Percentiles rank a stretch among this genome's conserved stretches.
Conservation (phyloP, 1,140 invertebrate species). For the Drosophila dunni region DNA sequence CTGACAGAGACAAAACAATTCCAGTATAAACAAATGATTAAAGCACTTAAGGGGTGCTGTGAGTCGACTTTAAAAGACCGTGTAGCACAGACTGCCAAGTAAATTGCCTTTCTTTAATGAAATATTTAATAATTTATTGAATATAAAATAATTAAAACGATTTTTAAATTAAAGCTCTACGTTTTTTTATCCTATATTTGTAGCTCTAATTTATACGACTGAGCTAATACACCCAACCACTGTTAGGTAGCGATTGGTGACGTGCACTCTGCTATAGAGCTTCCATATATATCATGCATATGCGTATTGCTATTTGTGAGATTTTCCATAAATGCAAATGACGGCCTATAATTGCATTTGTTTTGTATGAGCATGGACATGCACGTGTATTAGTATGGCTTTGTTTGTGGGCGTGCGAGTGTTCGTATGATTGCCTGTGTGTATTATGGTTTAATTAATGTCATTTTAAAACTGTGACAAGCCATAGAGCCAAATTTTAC, state of each 20-base stretch:
- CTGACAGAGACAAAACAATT: conserved; percentile 18
- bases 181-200: no score
- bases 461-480: conserved; percentile 25
- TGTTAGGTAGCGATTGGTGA: conserved; percentile 3
- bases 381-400: conserved; percentile 2
- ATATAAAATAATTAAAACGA: no score
- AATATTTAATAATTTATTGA: no score
- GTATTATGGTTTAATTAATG: conserved; percentile 43
- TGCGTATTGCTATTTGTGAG: conserved; percentile 14
- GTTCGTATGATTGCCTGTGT: background rate
- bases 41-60: background rate
- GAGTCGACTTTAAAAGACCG: no score
- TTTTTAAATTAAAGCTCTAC: no score
- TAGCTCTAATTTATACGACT: no score
- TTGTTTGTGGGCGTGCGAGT: conserved; percentile 3
- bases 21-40: conserved; percentile 19
- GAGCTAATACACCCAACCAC: background rate
- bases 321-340: conserved; percentile 33
- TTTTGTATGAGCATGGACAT: background rate
- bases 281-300: conserved; percentile 22
- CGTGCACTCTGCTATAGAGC: conserved; percentile 18
- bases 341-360: conserved; percentile 40
- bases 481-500: conserved; percentile 3
- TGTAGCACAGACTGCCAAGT: no score
- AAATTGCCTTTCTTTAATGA: no score